phyloP scores from a whole-genome alignment of 2,113 vertebrate genomes.

The Toxostoma redivivum region DNA sequence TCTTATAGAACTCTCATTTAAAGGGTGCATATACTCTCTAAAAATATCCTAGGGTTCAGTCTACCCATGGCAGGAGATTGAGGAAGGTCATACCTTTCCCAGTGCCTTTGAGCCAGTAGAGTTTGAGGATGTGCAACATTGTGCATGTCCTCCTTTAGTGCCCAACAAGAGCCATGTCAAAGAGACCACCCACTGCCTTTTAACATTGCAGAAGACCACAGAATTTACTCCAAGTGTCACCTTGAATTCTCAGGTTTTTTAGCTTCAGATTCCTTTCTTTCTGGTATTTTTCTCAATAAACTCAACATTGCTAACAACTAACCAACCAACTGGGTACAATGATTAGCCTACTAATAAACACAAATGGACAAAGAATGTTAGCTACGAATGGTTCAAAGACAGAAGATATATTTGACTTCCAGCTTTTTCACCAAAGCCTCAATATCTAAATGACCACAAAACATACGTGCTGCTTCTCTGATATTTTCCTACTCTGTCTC shows the following conservation, averaged over 20 bases:
- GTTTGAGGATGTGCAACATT: background rate
- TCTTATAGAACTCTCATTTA: background rate
- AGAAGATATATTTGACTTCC: background rate
- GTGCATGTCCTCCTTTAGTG: background rate
- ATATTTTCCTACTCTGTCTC: background rate
- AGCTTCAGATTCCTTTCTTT: background rate
- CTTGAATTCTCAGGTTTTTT: background rate
- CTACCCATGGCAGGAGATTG: background rate
- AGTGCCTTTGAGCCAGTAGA: background rate
- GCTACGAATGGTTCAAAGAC: background rate
- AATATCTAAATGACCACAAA: background rate
- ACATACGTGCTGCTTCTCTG: background rate
- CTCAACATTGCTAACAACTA: background rate
- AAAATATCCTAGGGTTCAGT: background rate
- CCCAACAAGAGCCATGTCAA: accelerated
- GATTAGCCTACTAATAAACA: background rate
- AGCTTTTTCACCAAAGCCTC: background rate
- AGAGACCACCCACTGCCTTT: background rate
- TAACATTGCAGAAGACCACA: background rate
- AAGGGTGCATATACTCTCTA: background rate
- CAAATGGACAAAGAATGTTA: background rate
- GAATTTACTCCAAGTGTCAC: background rate
- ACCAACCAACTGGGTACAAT: accelerated
- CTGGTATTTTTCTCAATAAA: background rate
- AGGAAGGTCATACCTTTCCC: background rate